A percentile compares a stretch with the other conserved stretches of the same genome.
These are phyloP conservation scores for Netelia fuscicornis DNA, from an alignment of 2,888 invertebrate species.

Conservation along the genomic window DNA sequence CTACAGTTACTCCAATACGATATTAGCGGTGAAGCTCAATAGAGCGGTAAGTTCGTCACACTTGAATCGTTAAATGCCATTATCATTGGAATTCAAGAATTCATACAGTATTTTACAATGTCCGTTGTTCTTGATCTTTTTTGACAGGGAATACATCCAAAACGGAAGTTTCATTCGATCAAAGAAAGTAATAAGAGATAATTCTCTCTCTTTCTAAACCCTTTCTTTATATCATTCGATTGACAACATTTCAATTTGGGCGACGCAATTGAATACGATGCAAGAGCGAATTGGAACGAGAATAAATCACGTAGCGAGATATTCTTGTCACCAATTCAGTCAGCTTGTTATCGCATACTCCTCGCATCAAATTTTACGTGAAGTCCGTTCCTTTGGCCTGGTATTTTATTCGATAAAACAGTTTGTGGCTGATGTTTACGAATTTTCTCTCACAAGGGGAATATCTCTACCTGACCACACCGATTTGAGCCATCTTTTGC, in stretches of 20 bases:
- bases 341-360: neutral
- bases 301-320: slow-evolving; percentile 1
- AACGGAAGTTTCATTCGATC: neutral
- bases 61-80: slow-evolving; percentile 17
- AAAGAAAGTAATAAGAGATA: no score
- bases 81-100: slow-evolving; percentile 7
- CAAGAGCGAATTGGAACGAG: neutral
- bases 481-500: no score
- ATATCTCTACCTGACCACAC: no score
- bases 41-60: slow-evolving; percentile 90
- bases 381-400: neutral
- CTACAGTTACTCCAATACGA: slow-evolving; percentile 97
- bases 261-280: neutral
- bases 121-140: neutral
- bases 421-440: neutral
- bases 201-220: no score
- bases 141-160: no score
- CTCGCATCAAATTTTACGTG: neutral
- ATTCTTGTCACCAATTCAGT: neutral
- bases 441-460: no score
- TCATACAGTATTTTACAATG: neutral
- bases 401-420: slow-evolving; percentile 19
- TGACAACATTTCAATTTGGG: neutral
- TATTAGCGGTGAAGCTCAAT: slow-evolving; percentile 97
- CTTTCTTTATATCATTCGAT: slow-evolving; percentile 11